Percentiles rank a stretch among this genome's conserved stretches.
These are phyloP conservation scores for Lacanobia oleracea DNA, from an alignment of 2,888 invertebrate species.

Conservation along the genomic window DNA sequence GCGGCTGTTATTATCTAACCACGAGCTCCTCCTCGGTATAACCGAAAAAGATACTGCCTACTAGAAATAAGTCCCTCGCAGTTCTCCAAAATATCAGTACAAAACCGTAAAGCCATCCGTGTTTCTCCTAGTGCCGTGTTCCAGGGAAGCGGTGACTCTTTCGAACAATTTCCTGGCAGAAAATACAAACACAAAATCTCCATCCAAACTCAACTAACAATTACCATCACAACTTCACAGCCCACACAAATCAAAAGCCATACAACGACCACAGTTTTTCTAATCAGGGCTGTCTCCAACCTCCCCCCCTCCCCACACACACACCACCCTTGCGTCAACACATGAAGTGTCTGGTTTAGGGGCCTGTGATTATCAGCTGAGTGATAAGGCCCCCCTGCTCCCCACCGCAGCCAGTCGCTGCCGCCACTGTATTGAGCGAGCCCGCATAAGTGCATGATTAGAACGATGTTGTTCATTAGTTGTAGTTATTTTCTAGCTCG, in stretches of 20 bases:
- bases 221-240: neutral
- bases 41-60: no score
- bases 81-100: no score
- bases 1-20: no score
- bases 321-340: conserved; percentile 76
- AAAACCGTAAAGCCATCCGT: no score
- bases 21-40: no score
- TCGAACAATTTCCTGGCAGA: no score
- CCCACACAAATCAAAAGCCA: conserved; percentile 33
- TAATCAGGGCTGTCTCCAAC: conserved; percentile 48
- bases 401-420: conserved; percentile 14
- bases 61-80: no score
- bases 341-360: conserved; percentile 75
- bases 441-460: conserved; percentile 78
- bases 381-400: conserved; percentile 74
- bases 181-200: neutral
- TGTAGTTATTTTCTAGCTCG: conserved; percentile 45
- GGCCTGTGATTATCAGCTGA: conserved; percentile 81
- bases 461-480: conserved; percentile 54
- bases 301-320: conserved; percentile 26
- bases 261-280: conserved; percentile 26
- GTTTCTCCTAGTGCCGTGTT: no score
- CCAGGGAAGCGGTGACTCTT: no score
- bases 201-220: conserved; percentile 6
- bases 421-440: conserved; percentile 72